A percentile compares a stretch with the other conserved stretches of the same genome.
These are phyloP conservation scores for Dione juno DNA, from an alignment of 2,888 invertebrate species.

Conservation along the genomic window DNA sequence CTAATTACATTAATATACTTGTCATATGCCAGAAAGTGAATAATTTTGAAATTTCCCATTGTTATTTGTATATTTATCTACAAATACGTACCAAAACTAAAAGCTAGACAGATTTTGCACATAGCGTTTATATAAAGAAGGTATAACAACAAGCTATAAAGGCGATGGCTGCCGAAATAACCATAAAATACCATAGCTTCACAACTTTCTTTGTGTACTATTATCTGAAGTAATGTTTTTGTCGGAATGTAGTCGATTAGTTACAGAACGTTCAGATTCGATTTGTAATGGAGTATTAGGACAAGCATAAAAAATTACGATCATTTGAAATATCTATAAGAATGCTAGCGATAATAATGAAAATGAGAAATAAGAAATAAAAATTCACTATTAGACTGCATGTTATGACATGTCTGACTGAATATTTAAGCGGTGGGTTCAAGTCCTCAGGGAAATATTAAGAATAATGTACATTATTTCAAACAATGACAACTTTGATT, in stretches of 20 bases:
- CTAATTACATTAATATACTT: no score
- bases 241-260: slow-evolving; percentile 22
- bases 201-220: slow-evolving; percentile 19
- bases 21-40: no score
- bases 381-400: background rate
- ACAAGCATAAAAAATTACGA: slow-evolving; percentile 17
- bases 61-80: no score
- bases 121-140: no score
- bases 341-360: background rate
- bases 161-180: background rate
- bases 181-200: slow-evolving; percentile 5
- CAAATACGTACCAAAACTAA: no score
- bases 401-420: background rate
- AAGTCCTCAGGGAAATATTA: no score
- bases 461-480: background rate
- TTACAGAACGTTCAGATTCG: slow-evolving; percentile 23
- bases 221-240: slow-evolving; percentile 16
- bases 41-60: no score
- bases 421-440: background rate
- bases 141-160: background rate
- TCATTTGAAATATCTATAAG: slow-evolving; percentile 18
- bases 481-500: background rate
- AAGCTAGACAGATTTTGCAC: no score
- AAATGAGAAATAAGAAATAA: background rate
- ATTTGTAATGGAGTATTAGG: slow-evolving; percentile 22